A percentile compares a stretch with the other conserved stretches of the same genome.
Conservation (phyloP, 1,140 invertebrate genomes). For the Potamilus streckersoni region DNA sequence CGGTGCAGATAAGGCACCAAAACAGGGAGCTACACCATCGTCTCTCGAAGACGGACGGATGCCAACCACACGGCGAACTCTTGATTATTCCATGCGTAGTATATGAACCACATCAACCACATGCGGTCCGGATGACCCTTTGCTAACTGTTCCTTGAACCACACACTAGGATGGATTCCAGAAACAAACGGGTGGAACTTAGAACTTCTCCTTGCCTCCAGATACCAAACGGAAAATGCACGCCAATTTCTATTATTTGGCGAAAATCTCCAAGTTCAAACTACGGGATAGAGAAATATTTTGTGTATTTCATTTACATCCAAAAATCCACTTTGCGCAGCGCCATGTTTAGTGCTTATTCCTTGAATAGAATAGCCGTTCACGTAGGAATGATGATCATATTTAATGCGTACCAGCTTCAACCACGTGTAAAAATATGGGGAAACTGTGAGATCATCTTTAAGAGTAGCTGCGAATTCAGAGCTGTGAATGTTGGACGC, state of each 20-base stretch:
- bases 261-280: slow-evolving; percentile 49
- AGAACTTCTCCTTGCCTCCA: not conserved
- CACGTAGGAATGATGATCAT: slow-evolving; percentile 15
- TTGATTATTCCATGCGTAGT: slow-evolving; percentile 36
- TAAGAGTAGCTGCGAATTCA: slow-evolving; percentile 6
- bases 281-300: slow-evolving; percentile 37
- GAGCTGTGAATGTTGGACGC: not conserved
- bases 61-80: too few relatives aligned
- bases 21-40: too few relatives aligned
- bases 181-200: slow-evolving; percentile 39
- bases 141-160: slow-evolving; percentile 25
- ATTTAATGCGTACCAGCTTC: not conserved
- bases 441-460: slow-evolving; percentile 16
- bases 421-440: slow-evolving; percentile 8
- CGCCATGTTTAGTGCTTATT: slow-evolving; percentile 27
- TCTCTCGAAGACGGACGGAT: too few relatives aligned
- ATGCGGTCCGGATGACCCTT: slow-evolving; percentile 26
- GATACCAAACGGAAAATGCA: slow-evolving; percentile 44
- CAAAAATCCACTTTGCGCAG: too few relatives aligned
- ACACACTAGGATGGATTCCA: slow-evolving; percentile 26
- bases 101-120: slow-evolving; percentile 54
- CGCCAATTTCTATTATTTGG: slow-evolving; percentile 40
- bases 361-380: slow-evolving; percentile 44
- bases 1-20: too few relatives aligned
- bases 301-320: not conserved